Evolutionary conservation across 1,140 invertebrate species (phyloP), one percentile per base, ranked within the genome.

Genomic region (Psilanteris sp.): DNA sequence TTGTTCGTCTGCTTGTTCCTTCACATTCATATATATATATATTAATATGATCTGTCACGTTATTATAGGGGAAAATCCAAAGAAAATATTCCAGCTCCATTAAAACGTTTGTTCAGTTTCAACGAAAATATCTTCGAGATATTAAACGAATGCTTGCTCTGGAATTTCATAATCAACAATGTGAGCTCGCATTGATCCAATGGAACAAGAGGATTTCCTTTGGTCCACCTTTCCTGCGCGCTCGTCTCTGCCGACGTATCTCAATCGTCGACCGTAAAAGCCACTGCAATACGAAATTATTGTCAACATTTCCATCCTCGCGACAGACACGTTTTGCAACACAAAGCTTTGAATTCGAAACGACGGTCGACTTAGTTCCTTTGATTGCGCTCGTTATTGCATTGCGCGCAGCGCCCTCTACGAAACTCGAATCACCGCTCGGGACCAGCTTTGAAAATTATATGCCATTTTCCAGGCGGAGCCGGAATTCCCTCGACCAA

Each of bases 301-400:
- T 57, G 54, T 57, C 54, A 34, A 57, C 54, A 26, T 24, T 57
- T 57, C 34, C 54, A 32, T 43, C 54, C 29, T 11, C 18, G 37
- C 26, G 32, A 27, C 32, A 50, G 29, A 50, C 46, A 11, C 16
- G 46, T 37, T 8, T 24, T 10, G 31, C n/a, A n/a, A 15, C 20
- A 31, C 36, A 44, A 57, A 57, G 54, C 54, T 57, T 57, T 57
- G 34, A 41, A 41, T 55, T 6, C 10, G 27, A 44, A 10, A 57
- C 4, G 52, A 20, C 26, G 8, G 24, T 7, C 18, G 26, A 46
- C 26, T 48, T 18, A 15, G 34, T 39, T 39, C 34, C 50, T 54
- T 54, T 39, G 50, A 39, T 39, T 39, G 13, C 34, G 8, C 34
- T 39, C 24, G 36, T 41, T 43, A 43, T 43, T 54, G 13, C 7